Evolutionary conservation across 2,888 invertebrate genomes (phyloP).

Genomic region (Chelonus formosanus): DNA sequence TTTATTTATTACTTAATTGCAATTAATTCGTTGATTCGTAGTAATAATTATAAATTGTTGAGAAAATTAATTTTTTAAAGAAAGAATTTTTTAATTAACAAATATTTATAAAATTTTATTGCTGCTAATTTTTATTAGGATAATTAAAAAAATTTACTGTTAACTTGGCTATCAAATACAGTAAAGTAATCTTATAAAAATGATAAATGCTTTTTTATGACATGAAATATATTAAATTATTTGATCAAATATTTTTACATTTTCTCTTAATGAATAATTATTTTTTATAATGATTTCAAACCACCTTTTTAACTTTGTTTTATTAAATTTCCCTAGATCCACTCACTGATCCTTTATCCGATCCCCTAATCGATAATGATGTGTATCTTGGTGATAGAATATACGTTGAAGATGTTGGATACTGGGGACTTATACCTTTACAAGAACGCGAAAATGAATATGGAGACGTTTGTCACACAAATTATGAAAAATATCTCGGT

Average conservation of each 20-base stretch:
- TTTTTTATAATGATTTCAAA: background rate
- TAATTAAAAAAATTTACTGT: no score
- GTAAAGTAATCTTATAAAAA: no score
- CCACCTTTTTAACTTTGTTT: background rate
- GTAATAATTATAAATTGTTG: no score
- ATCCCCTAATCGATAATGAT: slow-evolving; percentile 34
- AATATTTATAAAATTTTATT: no score
- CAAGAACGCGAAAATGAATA: slow-evolving; percentile 59
- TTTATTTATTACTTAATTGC: no score
- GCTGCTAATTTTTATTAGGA: no score
- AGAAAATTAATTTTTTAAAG: no score
- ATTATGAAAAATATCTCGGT: slow-evolving; percentile 56
- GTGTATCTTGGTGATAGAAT: slow-evolving; percentile 52
- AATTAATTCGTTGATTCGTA: no score
- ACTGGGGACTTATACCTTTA: slow-evolving; percentile 61
- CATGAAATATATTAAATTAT: no score
- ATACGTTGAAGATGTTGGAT: slow-evolving; percentile 62
- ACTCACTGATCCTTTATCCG: slow-evolving; percentile 12
- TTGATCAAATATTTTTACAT: background rate
- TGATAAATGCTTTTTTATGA: no score
- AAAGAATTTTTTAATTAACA: no score
- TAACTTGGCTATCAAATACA: no score
- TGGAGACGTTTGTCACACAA: slow-evolving; percentile 52
- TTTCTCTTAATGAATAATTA: background rate
- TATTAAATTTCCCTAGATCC: background rate